A percentile compares a stretch with the other conserved stretches of the same genome.
phyloP scores from a whole-genome alignment of 2,113 vertebrate species.

The Pteropus alecto region DNA sequence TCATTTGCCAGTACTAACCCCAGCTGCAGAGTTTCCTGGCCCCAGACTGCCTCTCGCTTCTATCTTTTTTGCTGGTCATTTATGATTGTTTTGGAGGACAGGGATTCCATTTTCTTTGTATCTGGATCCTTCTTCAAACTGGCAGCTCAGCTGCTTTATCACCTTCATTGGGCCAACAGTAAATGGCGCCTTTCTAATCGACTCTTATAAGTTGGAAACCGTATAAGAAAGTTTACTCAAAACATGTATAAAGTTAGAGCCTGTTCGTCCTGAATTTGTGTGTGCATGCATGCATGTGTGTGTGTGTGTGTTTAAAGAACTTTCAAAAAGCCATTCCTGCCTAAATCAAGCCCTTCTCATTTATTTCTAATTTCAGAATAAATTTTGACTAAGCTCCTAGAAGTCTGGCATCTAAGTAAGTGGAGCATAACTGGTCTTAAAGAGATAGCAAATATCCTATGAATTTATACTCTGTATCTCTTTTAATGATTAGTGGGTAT shows the following conservation, averaged over 20 bases:
- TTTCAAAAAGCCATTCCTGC: neutral
- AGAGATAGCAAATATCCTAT: neutral
- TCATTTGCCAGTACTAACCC: neutral
- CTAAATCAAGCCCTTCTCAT: neutral
- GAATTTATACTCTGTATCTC: neutral
- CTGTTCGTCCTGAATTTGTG: neutral
- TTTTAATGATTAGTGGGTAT: neutral
- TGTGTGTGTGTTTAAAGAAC: neutral
- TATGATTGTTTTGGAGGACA: neutral
- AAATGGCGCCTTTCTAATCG: neutral
- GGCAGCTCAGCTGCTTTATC: neutral
- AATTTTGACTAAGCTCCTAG: neutral
- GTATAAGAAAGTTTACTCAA: neutral
- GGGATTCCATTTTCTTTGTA: neutral
- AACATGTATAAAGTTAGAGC: neutral
- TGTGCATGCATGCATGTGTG: neutral
- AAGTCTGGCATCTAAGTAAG: neutral
- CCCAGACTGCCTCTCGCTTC: neutral
- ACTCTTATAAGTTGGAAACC: neutral
- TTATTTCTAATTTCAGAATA: neutral
- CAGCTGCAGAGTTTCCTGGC: rapidly evolving
- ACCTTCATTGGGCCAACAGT: neutral
- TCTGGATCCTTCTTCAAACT: neutral
- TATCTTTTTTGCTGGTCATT: neutral
- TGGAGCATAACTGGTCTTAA: neutral